phyloP scores from a whole-genome alignment of 1,140 invertebrate species.

The Bombus pascuorum region DNA sequence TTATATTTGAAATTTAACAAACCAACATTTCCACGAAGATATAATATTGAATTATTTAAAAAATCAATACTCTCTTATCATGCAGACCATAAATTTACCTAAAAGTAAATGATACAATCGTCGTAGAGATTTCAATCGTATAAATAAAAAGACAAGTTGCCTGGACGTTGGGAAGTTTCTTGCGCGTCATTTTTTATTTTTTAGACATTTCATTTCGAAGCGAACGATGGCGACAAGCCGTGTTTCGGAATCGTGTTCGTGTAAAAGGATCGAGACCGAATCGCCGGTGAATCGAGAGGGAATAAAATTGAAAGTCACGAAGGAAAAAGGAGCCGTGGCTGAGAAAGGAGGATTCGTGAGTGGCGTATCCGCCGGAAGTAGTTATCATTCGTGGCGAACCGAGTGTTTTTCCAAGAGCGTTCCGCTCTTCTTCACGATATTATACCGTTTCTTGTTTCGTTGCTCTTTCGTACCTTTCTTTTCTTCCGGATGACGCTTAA shows the following conservation, averaged over 20 bases:
- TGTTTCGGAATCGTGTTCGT: background rate
- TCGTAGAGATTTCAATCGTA: background rate
- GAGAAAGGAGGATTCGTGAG: slow-evolving; percentile 51
- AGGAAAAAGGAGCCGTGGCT: background rate
- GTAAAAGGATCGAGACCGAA: background rate
- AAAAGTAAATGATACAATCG: background rate
- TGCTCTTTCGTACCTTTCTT: background rate
- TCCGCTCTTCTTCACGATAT: slow-evolving; percentile 47
- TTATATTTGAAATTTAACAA: background rate
- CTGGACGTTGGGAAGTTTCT: background rate
- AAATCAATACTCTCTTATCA: background rate
- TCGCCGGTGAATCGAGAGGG: background rate
- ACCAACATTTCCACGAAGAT: background rate
- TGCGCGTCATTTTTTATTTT: slow-evolving; percentile 1
- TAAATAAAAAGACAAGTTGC: background rate
- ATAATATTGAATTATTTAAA: background rate
- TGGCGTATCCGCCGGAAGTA: slow-evolving; percentile 73
- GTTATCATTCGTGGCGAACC: slow-evolving; percentile 61
- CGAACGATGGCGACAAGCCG: background rate
- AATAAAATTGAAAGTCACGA: slow-evolving; percentile 53
- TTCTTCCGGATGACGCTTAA: background rate
- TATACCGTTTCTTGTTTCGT: slow-evolving; percentile 34
- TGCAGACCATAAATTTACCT: background rate
- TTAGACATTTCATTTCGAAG: slow-evolving; percentile 11
- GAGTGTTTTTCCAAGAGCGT: slow-evolving; percentile 64